Base-by-base conservation (phyloP, 2,797 vertebrate genomes). In the Ispidina lecontei region DNA sequence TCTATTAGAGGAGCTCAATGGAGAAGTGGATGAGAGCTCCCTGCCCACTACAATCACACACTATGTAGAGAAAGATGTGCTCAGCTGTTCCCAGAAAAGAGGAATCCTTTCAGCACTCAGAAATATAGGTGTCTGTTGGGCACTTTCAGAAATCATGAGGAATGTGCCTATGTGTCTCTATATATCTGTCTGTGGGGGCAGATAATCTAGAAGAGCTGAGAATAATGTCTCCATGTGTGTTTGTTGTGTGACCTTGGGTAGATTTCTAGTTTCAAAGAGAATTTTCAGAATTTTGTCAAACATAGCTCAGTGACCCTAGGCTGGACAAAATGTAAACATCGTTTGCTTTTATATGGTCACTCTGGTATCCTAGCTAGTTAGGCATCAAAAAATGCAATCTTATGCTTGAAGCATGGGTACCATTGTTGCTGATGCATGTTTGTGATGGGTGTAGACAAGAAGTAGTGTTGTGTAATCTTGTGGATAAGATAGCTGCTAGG, bases 271-370 rank as follows among this genome's bases (percentile, higher is more conserved):
- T 47, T 94, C 43, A 23, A n/a, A 43, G 18, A 23, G 23, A 19
- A 29, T 70, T 90, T 96, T 84, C 29, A 82, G 71, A 71, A 74
- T 29, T 87, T 51, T 87, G 39, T 54, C 74, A 91, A 39, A 62
- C 29, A 28, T 6, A 81, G 43, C 56, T 88, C 64, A 41, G 71
- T 33, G 69, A 37, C 52, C 83, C 14, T 47, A 44, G 81, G 26
- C 26, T 58, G 64, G 37, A 84, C 21, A 88, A 90, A 88, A 73
- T 29, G 25, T 71, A 84, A 88, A 47, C 16, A 28, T 41, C 0
- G 41, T 92, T 92, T 88, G 46, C 37, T 79, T 88, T 82, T 71
- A 19, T 81, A 7, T 14, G 31, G 29, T 25, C 44, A 33, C 43
- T 52, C 41, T 12, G 29, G 12, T 56, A 31, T 52, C 64, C 41